Conservation (phyloP, 1,140 invertebrate genomes). For the Scaptomyza pallida region DNA sequence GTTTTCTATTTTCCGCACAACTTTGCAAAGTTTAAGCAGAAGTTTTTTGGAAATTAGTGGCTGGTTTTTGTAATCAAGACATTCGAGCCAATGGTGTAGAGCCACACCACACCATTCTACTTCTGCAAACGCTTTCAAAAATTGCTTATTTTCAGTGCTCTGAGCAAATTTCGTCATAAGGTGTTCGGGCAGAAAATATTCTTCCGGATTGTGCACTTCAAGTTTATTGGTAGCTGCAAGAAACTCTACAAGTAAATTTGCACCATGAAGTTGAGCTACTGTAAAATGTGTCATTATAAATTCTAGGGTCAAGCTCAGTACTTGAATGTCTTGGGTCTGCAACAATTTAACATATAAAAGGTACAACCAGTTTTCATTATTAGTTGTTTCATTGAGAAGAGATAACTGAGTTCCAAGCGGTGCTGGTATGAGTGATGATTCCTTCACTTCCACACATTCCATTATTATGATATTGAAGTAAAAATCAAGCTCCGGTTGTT, state of each 20-base stretch:
- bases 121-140: conserved; percentile 33
- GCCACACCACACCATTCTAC: conserved; percentile 62
- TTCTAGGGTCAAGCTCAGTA: conserved; percentile 83
- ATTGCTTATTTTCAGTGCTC: background rate
- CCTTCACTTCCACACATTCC: conserved; percentile 86
- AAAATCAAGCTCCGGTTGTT: conserved; percentile 32
- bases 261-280: conserved; percentile 7
- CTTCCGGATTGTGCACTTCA: conserved; percentile 53
- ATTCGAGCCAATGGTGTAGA: conserved; percentile 48
- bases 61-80: conserved; percentile 5
- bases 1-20: conserved; percentile 53
- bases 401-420: conserved; percentile 64
- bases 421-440: conserved; percentile 83
- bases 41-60: conserved; percentile 27
- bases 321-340: conserved; percentile 77
- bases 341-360: conserved; percentile 83
- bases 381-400: conserved; percentile 46
- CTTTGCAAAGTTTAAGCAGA: conserved; percentile 38
- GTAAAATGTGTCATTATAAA: conserved; percentile 51
- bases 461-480: conserved; percentile 75
- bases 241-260: conserved; percentile 45
- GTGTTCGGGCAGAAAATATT: conserved; percentile 9
- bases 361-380: conserved; percentile 73
- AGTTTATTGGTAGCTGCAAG: conserved; percentile 59
- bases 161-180: conserved; percentile 17